Evolutionary conservation across 2,113 vertebrate genomes (phyloP).

Genomic region (Oenanthe melanoleuca): DNA sequence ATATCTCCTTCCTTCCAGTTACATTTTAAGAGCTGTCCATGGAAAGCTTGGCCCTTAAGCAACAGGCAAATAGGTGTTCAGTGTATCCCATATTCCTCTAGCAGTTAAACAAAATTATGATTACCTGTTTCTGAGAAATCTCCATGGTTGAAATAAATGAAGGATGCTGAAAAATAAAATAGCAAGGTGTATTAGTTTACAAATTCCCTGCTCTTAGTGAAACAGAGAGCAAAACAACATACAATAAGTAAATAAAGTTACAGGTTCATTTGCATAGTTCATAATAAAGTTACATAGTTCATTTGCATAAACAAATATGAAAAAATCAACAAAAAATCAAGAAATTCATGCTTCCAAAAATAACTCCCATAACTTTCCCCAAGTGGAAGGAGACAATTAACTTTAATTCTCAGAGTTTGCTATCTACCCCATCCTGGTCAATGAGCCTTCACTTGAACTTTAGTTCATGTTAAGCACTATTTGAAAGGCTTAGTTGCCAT

Average conservation of each 20-base stretch:
- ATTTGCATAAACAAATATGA: neutral
- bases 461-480: neutral
- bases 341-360: neutral
- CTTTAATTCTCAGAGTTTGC: neutral
- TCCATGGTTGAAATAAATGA: constrained; percentile 87
- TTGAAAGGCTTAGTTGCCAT: neutral
- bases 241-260: neutral
- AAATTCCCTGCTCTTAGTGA: neutral
- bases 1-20: neutral
- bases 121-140: constrained; percentile 95
- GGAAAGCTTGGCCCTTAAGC: neutral
- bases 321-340: neutral
- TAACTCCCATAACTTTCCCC: neutral
- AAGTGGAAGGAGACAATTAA: neutral
- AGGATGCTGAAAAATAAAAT: constrained; percentile 75
- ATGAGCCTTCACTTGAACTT: neutral
- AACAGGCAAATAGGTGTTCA: neutral
- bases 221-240: neutral
- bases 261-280: neutral
- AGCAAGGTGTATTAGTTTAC: neutral
- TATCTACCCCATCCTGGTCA: neutral
- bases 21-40: neutral
- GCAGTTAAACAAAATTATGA: neutral
- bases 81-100: neutral
- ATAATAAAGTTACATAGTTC: neutral